Base-by-base conservation (phyloP, 23 tunicate species). In the Corella eumyota region DNA sequence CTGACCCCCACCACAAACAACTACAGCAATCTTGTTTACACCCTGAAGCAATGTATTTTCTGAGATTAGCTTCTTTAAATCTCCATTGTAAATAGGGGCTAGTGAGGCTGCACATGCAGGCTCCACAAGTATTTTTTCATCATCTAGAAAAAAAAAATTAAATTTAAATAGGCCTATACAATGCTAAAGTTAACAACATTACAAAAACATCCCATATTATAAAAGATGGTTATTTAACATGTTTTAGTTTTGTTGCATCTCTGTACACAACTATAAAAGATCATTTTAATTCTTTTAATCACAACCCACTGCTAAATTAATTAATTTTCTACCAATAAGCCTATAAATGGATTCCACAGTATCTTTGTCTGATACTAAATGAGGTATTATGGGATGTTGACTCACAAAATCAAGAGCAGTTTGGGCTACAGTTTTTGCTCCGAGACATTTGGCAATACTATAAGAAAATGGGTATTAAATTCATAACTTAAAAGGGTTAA, bases 21-120 rank as follows among this genome's bases (percentile, higher is more conserved):
- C 50, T 0, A 90, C 72, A n/a, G 74, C 79, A 28, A 90, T 68
- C 51, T 81, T 81, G 58, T 70, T 70, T 1, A 79, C 68, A 36
- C 54, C 55, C 17, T 30, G 0, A 2, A 66, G 68, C 9, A 62
- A 28, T 2, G 47, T 45, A 45, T 73, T 35, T 17, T 56, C 54
- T 30, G 49, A 30, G 17, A 70, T 65, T 34, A 85, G 36, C 21
- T 85, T 29, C 15, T 62, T 66, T 11, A 85, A 30, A 55, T 63
- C 56, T 20, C 96, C 96, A 37, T 78, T 88, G 70, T 90, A 81
- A 0, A 80, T 17, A 21, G 62, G 68, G 34, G 84, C 91, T 1
- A 90, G 48, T 2, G 86, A 69, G 1, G 79, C 85, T 6, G 97
- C 74, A 62, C 97, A 90, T 20, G 97, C 82, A 20, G 97, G 97